These are phyloP conservation scores for Anniella stebbinsi DNA, from an alignment of 2,797 vertebrate genomes.

Conservation along the genomic window DNA sequence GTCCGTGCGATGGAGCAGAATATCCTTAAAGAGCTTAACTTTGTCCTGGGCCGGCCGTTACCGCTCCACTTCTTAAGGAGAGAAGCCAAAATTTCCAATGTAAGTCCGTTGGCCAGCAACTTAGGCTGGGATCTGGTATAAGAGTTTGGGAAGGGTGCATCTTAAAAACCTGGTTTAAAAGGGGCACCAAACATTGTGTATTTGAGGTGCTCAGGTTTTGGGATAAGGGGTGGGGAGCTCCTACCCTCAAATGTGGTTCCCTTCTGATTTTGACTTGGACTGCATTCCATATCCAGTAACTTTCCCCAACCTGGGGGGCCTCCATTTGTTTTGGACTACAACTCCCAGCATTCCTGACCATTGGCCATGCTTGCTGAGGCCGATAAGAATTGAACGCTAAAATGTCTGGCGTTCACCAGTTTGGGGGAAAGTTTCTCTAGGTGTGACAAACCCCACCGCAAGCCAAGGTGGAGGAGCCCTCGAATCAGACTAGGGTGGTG, in stretches of 20 bases:
- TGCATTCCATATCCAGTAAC: neutral
- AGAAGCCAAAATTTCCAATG: slow-evolving; percentile 92
- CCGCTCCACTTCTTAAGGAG: slow-evolving; percentile 93
- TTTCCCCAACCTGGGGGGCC: neutral
- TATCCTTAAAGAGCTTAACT: slow-evolving; percentile 87
- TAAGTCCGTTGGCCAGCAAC: slow-evolving; percentile 68
- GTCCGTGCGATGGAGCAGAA: slow-evolving; percentile 91
- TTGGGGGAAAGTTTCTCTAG: neutral
- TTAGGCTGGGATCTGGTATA: neutral
- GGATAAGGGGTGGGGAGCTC: neutral
- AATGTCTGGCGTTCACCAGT: neutral
- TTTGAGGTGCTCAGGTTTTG: too few species aligned
- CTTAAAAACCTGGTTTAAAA: neutral
- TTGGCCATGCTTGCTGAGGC: too few species aligned
- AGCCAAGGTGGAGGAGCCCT: neutral
- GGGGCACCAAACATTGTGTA: neutral
- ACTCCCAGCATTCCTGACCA: too few species aligned
- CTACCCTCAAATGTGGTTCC: too few species aligned
- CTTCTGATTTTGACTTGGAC: neutral
- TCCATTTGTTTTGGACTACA: neutral
- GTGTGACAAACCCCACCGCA: neutral
- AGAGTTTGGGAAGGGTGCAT: too few species aligned
- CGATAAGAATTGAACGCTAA: neutral
- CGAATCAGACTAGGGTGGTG: too few species aligned
- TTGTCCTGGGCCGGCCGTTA: slow-evolving; percentile 90